A percentile compares a stretch with the other conserved stretches of the same genome.
These are phyloP conservation scores for Tribolium madens DNA, from an alignment of 1,140 invertebrate genomes.

Conservation along the genomic window DNA sequence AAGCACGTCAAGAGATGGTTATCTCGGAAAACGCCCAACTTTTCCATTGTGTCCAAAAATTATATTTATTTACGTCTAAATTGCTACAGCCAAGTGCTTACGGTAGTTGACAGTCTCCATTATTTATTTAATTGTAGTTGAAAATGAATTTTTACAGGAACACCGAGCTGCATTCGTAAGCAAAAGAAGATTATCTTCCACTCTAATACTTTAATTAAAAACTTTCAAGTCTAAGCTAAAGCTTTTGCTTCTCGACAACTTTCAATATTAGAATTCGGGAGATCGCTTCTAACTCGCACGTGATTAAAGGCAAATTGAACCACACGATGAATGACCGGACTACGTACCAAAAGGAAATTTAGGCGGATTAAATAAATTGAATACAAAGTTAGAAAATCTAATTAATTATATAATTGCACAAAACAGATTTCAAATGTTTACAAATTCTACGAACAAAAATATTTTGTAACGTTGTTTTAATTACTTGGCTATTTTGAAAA, in stretches of 20 bases:
- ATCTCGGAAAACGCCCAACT: conserved; percentile 34
- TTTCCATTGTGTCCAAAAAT: conserved; percentile 42
- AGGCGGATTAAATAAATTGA: neutral
- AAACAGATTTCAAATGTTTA: neutral
- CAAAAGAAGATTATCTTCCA: neutral
- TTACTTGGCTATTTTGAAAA: too few relatives aligned
- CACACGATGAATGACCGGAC: conserved; percentile 7
- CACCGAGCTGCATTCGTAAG: neutral
- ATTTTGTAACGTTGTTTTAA: too few relatives aligned
- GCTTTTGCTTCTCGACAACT: conserved; percentile 25
- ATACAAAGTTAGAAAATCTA: neutral
- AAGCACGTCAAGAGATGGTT: conserved; percentile 40
- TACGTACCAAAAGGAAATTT: neutral
- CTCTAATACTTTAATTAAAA: conserved; percentile 36
- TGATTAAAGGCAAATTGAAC: conserved; percentile 29
- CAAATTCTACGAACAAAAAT: neutral
- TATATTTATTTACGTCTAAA: conserved; percentile 31
- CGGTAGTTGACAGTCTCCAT: conserved; percentile 6
- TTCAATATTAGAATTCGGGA: conserved; percentile 30
- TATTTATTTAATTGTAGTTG: conserved; percentile 13
- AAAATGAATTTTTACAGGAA: conserved; percentile 4
- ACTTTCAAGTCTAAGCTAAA: conserved; percentile 18
- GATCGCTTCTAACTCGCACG: conserved; percentile 28
- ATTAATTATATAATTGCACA: neutral
- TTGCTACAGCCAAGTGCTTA: conserved; percentile 22